Percentiles rank a stretch among this genome's conserved stretches.
phyloP scores from a whole-genome alignment of 2,113 vertebrate genomes.

The Ursus arctos region DNA sequence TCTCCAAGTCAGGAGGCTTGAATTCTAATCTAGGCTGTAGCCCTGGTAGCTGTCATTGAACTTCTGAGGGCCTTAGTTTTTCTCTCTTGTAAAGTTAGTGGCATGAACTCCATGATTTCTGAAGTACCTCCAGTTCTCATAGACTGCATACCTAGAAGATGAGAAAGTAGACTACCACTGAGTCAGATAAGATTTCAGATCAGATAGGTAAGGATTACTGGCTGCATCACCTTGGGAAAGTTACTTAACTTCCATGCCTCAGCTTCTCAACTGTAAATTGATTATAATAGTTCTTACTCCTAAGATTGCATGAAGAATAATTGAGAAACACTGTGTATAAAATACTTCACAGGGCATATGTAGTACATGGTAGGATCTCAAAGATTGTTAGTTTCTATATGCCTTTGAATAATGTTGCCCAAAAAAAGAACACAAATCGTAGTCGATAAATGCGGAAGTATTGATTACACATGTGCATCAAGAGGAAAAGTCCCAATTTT shows the following conservation, averaged over 20 bases:
- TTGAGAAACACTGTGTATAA: neutral
- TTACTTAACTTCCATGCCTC: neutral
- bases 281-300: neutral
- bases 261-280: neutral
- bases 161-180: neutral
- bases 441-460: neutral
- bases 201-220: neutral
- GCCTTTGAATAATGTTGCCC: neutral
- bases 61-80: neutral
- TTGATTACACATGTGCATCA: neutral
- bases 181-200: neutral
- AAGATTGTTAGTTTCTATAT: neutral
- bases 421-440: neutral
- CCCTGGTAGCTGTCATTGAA: neutral
- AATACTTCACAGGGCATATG: too few species aligned
- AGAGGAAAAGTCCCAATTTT: neutral
- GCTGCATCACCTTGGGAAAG: neutral
- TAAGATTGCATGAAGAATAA: neutral
- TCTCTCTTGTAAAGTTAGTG: neutral
- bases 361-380: neutral
- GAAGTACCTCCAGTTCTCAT: neutral
- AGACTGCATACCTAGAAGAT: neutral
- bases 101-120: neutral
- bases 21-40: neutral
- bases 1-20: neutral